These are phyloP conservation scores for Cyprinodon variegatus DNA, from an alignment of 2,113 vertebrate species.

Conservation along the genomic window DNA sequence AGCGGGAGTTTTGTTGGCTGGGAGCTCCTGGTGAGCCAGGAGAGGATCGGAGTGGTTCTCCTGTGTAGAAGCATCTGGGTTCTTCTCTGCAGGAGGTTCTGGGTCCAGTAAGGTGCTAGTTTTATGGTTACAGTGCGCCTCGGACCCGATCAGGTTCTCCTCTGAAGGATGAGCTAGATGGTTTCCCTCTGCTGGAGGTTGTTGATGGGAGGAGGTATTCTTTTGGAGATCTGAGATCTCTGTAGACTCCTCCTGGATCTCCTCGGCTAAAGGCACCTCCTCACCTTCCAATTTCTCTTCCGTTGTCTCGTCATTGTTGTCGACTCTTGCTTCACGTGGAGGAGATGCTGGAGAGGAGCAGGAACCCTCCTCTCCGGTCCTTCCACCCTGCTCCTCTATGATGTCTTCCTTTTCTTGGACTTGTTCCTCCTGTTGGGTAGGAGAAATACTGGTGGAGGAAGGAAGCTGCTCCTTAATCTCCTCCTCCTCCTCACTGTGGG, in stretches of 20 bases:
- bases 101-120: no score
- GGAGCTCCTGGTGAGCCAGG: background rate
- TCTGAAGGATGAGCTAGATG: background rate
- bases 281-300: background rate
- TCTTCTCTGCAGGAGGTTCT: no score
- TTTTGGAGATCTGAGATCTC: background rate
- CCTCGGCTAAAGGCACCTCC: background rate
- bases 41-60: background rate
- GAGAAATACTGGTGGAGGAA: background rate
- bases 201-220: background rate
- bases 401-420: background rate
- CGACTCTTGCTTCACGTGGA: background rate
- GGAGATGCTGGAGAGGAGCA: background rate
- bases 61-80: background rate
- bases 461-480: background rate
- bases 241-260: no score
- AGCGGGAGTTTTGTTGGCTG: background rate
- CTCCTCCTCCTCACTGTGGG: background rate
- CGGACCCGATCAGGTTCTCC: no score
- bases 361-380: background rate
- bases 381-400: background rate
- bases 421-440: background rate
- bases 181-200: background rate
- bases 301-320: background rate
- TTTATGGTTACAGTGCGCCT: no score